These are phyloP conservation scores for Takifugu flavidus DNA, from an alignment of 2,113 vertebrate genomes.

Conservation along the genomic window DNA sequence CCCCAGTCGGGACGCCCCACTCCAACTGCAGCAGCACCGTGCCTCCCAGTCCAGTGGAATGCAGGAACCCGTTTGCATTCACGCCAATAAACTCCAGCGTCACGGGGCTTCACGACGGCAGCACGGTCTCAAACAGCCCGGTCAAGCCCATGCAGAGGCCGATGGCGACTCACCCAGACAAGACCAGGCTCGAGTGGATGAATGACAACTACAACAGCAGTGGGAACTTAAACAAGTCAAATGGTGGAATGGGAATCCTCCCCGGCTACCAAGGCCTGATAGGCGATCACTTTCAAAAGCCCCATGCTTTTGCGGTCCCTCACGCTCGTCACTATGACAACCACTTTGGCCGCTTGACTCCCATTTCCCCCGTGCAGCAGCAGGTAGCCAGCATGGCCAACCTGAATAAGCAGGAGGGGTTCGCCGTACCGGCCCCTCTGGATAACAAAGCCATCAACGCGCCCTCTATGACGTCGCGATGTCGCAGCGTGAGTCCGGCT, in stretches of 20 bases:
- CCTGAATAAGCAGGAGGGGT: slow-evolving; percentile 88
- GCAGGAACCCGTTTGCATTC: slow-evolving; percentile 95
- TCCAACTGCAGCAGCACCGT: slow-evolving; percentile 96
- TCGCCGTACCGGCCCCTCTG: slow-evolving; percentile 94
- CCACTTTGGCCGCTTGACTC: slow-evolving; percentile 90
- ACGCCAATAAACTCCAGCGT: slow-evolving; percentile 94
- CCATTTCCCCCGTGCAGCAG: slow-evolving; percentile 92
- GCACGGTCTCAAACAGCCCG: slow-evolving; percentile 89
- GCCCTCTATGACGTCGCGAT: slow-evolving; percentile 80
- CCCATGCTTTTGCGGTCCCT: slow-evolving; percentile 94
- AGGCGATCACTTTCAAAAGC: slow-evolving; percentile 96
- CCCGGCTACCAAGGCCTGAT: slow-evolving; percentile 92
- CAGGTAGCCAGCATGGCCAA: slow-evolving; percentile 79
- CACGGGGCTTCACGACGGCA: slow-evolving; percentile 89
- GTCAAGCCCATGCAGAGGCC: slow-evolving; percentile 98
- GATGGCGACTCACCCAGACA: slow-evolving; percentile 96
- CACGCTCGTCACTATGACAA: slow-evolving; percentile 84
- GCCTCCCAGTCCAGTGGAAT: slow-evolving; percentile 95
- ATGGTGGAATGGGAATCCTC: slow-evolving; percentile 81
- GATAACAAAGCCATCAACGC: slow-evolving; percentile 83
- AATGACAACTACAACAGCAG: slow-evolving; percentile 84
- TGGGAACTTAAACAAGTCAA: slow-evolving; percentile 72
- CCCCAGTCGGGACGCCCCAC: slow-evolving; percentile 90
- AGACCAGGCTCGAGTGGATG: slow-evolving; percentile 98
- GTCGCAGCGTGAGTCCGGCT: slow-evolving; percentile 95